A percentile compares a stretch with the other conserved stretches of the same genome.
Evolutionary conservation across 2,797 vertebrate species (phyloP).

Genomic region (Lacerta viridis): DNA sequence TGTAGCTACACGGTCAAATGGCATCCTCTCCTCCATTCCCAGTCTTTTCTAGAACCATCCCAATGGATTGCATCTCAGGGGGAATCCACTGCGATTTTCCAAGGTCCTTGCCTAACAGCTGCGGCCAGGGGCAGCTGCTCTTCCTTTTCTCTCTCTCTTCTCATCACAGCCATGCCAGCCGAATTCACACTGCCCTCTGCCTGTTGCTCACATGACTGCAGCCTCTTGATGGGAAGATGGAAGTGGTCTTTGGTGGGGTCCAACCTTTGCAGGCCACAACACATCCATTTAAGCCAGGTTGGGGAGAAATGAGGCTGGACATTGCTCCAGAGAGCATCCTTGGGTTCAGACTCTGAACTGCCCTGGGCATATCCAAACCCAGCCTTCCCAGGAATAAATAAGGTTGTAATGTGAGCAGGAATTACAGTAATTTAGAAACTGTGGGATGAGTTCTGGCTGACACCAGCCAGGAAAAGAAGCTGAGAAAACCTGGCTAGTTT

Average conservation of each 20-base stretch:
- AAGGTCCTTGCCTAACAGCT: constrained; percentile 13
- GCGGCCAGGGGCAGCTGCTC: background rate
- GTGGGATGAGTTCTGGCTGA: too few relatives aligned
- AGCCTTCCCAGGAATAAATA: too few relatives aligned
- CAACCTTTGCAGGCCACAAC: background rate
- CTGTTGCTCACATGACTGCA: constrained; percentile 7
- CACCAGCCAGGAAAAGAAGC: too few relatives aligned
- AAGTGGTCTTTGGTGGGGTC: background rate
- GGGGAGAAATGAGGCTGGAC: background rate
- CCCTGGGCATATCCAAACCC: background rate
- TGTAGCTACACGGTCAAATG: too few relatives aligned
- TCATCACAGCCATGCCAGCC: rapidly evolving
- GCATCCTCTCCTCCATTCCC: too few relatives aligned
- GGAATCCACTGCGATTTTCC: background rate
- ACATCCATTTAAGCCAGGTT: background rate
- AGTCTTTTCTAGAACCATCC: background rate
- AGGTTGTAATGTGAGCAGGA: too few relatives aligned
- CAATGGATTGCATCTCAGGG: background rate
- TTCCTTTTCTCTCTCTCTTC: rapidly evolving
- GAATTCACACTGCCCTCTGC: constrained; percentile 63
- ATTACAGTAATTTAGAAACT: too few relatives aligned
- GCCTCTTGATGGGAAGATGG: background rate
- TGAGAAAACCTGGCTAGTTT: too few relatives aligned
- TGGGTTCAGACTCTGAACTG: background rate
- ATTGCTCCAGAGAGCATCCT: too few relatives aligned